A percentile compares a stretch with the other conserved stretches of the same genome.
These are phyloP conservation scores for Troides aeacus DNA, from an alignment of 2,888 invertebrate species.

Conservation along the genomic window DNA sequence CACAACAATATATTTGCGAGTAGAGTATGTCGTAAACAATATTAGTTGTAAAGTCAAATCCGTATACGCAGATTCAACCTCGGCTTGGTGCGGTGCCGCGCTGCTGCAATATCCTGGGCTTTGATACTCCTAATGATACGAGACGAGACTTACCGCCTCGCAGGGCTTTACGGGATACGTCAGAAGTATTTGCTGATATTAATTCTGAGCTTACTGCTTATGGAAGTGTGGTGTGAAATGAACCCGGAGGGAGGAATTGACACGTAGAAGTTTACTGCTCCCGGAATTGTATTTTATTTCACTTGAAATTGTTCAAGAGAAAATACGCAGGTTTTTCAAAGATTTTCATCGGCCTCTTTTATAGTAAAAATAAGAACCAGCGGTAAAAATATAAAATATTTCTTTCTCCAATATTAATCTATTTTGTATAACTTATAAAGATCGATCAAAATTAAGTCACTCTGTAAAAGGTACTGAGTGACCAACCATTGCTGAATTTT, in stretches of 20 bases:
- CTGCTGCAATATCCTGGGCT: constrained; percentile 60
- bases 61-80: constrained; percentile 37
- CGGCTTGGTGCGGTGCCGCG: constrained; percentile 32
- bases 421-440: too few relatives aligned
- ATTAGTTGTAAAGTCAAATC: constrained; percentile 13
- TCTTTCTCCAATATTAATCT: too few relatives aligned
- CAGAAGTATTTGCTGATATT: constrained; percentile 21
- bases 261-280: neutral
- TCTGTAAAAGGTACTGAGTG: too few relatives aligned
- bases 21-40: neutral
- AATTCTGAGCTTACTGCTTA: neutral
- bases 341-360: too few relatives aligned
- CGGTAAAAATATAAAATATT: too few relatives aligned
- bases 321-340: too few relatives aligned
- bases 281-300: neutral
- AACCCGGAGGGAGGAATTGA: neutral
- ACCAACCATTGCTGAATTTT: too few relatives aligned
- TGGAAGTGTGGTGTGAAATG: neutral
- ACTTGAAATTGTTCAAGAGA: neutral
- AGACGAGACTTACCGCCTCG: constrained; percentile 29
- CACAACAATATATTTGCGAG: neutral
- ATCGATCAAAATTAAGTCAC: too few relatives aligned
- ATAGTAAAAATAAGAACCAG: too few relatives aligned
- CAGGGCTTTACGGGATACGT: constrained; percentile 6
- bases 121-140: constrained; percentile 50